Evolutionary conservation across 1,140 invertebrate species (phyloP), one percentile per base, ranked within the genome.

Genomic region (Dendroctonus valens): DNA sequence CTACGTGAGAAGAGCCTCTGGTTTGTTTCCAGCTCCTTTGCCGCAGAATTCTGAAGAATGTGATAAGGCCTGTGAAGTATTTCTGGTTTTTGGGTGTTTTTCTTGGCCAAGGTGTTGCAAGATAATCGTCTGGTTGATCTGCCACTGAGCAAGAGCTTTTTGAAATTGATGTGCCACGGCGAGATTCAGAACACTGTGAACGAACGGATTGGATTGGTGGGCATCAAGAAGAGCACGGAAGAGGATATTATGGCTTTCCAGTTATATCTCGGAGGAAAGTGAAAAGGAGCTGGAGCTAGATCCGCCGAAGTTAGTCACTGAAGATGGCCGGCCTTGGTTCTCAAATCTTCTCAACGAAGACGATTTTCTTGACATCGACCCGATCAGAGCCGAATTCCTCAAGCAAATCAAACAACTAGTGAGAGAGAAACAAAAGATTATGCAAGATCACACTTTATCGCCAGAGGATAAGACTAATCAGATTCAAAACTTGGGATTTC

Each of bases 121-220:
- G 98, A 99, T 79, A 93, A 91, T 78, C 87, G 97, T 41, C 84
- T 99, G 39, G 96, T 99, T 8, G 97, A 99, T 82, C 83, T 99
- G 68, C 97, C 97, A 1, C 79, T 99, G 14, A 98, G 96, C 6
- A 86, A 90, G 70, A 89, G 95, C 60, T 98, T 99, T 83, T 85
- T 99, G 41, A 96, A 97, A 81, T 81, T 99, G 14, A 90, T 99
- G 85, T 97, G 94, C 74, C 90, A 91, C 72, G 91, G 91, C 72
- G 88, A 92, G 75, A 85, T 87, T 41, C 83, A 87, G 40, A 84
- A 85, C 71, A 82, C 85, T 69, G 83, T 88, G 7, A 82, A 88
- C 70, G 82, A 87, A 76, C 79, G 83, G 70, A 86, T 83, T 40
- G 83, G 82, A 3, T 75, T 82, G 7, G 77, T 76, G 60, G 83